Percentiles rank a stretch among this genome's conserved stretches.
Conservation (phyloP, 2,888 invertebrate genomes). For the Trissolcus brochymenae region DNA sequence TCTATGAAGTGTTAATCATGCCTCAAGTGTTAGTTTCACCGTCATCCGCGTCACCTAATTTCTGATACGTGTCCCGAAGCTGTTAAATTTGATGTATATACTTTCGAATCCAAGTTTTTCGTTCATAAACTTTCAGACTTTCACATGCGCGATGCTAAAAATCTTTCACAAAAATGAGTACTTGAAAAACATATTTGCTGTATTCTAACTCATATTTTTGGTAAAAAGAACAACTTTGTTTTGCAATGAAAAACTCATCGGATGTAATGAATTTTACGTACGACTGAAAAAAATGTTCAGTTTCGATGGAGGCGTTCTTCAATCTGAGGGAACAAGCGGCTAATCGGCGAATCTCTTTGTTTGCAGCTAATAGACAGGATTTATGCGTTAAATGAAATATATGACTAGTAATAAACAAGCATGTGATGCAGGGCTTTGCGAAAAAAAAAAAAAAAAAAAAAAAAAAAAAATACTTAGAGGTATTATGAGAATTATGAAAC, state of each 20-base stretch:
- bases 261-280: too few relatives aligned
- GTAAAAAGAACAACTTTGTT: too few relatives aligned
- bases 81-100: slow-evolving; percentile 16
- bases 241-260: too few relatives aligned
- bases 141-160: too few relatives aligned
- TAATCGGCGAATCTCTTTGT: slow-evolving; percentile 15
- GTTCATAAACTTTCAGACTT: too few relatives aligned
- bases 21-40: slow-evolving; percentile 54
- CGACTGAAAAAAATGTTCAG: too few relatives aligned
- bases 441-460: too few relatives aligned
- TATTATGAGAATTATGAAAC: slow-evolving; percentile 16
- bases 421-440: not conserved
- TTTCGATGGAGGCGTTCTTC: not conserved
- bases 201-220: too few relatives aligned
- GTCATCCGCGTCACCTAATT: slow-evolving; percentile 26
- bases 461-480: too few relatives aligned
- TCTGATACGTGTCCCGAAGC: not conserved
- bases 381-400: slow-evolving; percentile 14
- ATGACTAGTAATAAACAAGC: slow-evolving; percentile 2
- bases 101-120: too few relatives aligned
- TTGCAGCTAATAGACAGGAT: slow-evolving; percentile 17
- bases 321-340: slow-evolving; percentile 1
- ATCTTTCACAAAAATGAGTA: too few relatives aligned
- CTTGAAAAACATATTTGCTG: too few relatives aligned
- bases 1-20: slow-evolving; percentile 65